These are phyloP conservation scores for Lycopodina hypogea DNA, from an alignment of 37 sponge, comb jelly and placozoan genomes.

Conservation along the genomic window DNA sequence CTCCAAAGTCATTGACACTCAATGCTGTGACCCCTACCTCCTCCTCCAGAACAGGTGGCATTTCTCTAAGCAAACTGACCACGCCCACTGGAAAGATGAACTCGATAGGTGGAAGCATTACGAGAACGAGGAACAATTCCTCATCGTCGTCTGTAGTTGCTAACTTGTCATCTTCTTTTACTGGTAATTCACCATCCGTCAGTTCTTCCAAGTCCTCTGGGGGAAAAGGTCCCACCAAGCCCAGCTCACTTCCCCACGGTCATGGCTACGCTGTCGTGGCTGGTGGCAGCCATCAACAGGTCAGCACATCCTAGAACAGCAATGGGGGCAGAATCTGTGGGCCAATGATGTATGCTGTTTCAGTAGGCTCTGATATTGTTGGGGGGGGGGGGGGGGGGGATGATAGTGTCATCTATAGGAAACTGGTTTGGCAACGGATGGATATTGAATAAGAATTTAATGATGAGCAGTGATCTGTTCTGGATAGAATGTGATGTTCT, in stretches of 20 bases:
- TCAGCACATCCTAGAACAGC: background rate
- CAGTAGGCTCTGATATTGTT: too few relatives aligned
- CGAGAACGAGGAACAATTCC: background rate
- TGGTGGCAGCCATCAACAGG: background rate
- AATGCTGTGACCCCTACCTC: background rate
- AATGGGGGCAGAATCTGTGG: too few relatives aligned
- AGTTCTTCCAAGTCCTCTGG: background rate
- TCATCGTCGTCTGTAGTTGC: background rate
- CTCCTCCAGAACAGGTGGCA: background rate
- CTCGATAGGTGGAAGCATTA: background rate
- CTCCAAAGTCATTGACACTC: background rate
- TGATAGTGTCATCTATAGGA: too few relatives aligned
- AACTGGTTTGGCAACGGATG: too few relatives aligned
- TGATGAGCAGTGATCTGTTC: too few relatives aligned
- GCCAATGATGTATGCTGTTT: too few relatives aligned
- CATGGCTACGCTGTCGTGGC: background rate
- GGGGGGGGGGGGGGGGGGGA: too few relatives aligned
- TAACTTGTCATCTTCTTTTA: background rate
- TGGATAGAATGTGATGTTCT: too few relatives aligned
- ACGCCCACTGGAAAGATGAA: slow-evolving; percentile 10
- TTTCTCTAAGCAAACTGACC: slow-evolving; percentile 5
- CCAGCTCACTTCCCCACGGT: background rate
- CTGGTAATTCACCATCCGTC: background rate
- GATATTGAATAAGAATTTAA: too few relatives aligned
- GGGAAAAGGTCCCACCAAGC: background rate